These are phyloP conservation scores for Epicauta chinensis DNA, from an alignment of 1,140 invertebrate species.

Conservation along the genomic window DNA sequence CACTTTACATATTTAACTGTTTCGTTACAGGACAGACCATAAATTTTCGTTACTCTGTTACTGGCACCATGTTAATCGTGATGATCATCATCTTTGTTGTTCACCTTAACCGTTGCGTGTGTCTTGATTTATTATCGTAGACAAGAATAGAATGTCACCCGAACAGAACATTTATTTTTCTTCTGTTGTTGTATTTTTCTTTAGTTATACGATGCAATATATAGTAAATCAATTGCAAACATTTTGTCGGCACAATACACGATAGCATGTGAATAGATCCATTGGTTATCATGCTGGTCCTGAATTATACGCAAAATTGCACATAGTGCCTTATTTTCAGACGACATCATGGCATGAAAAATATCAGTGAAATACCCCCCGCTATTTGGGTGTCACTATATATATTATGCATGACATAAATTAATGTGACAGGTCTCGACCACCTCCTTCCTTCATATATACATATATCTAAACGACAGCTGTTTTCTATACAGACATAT, in stretches of 20 bases:
- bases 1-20: too few relatives aligned
- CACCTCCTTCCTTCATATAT: neutral
- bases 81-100: neutral
- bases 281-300: slow-evolving; percentile 23
- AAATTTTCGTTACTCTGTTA: too few relatives aligned
- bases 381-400: slow-evolving; percentile 6
- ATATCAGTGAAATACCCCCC: slow-evolving; percentile 10
- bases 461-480: neutral
- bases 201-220: slow-evolving; percentile 15
- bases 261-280: slow-evolving; percentile 9
- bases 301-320: slow-evolving; percentile 33
- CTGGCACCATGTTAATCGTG: neutral
- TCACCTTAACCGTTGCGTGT: neutral
- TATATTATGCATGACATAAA: slow-evolving; percentile 14
- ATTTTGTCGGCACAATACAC: slow-evolving; percentile 12
- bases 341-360: slow-evolving; percentile 21
- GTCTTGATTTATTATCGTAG: slow-evolving; percentile 6
- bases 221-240: slow-evolving; percentile 24
- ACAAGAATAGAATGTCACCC: slow-evolving; percentile 1
- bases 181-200: slow-evolving; percentile 13
- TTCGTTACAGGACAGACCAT: too few relatives aligned
- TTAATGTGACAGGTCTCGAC: slow-evolving; percentile 18
- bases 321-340: slow-evolving; percentile 27
- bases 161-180: slow-evolving; percentile 17
- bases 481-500: slow-evolving; percentile 4